Evolutionary conservation across 2,888 invertebrate species (phyloP).

Genomic region (Clitarchus hookeri): DNA sequence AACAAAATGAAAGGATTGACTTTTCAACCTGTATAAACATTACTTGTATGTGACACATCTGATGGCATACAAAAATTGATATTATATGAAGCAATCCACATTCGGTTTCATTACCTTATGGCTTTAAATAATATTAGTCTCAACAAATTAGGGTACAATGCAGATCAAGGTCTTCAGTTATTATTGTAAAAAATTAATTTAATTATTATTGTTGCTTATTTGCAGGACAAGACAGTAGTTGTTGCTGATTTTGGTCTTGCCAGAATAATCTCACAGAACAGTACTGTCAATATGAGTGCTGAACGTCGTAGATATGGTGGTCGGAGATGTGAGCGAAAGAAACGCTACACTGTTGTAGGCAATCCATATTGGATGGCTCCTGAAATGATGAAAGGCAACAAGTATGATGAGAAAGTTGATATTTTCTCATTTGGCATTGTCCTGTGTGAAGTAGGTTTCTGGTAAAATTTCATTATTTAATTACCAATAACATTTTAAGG

Average conservation of each 20-base stretch:
- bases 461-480: not conserved
- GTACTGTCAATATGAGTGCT: slow-evolving; percentile 38
- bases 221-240: slow-evolving; percentile 85
- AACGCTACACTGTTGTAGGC: slow-evolving; percentile 93
- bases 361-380: slow-evolving; percentile 99
- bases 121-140: too few relatives aligned
- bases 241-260: slow-evolving; percentile 96
- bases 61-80: too few relatives aligned
- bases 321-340: slow-evolving; percentile 70
- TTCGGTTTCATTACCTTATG: too few relatives aligned
- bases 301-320: slow-evolving; percentile 53
- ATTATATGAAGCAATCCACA: too few relatives aligned
- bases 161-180: not conserved
- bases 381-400: slow-evolving; percentile 96
- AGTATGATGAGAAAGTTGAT: slow-evolving; percentile 95
- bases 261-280: slow-evolving; percentile 65
- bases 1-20: too few relatives aligned
- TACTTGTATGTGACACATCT: too few relatives aligned
- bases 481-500: not conserved
- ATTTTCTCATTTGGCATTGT: slow-evolving; percentile 96
- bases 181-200: not conserved
- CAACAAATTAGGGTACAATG: too few relatives aligned
- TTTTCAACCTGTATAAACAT: too few relatives aligned
- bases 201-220: slow-evolving; percentile 28
- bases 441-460: slow-evolving; percentile 77